Evolutionary conservation across 2,888 invertebrate genomes (phyloP).

Genomic region (Melipona beecheii): DNA sequence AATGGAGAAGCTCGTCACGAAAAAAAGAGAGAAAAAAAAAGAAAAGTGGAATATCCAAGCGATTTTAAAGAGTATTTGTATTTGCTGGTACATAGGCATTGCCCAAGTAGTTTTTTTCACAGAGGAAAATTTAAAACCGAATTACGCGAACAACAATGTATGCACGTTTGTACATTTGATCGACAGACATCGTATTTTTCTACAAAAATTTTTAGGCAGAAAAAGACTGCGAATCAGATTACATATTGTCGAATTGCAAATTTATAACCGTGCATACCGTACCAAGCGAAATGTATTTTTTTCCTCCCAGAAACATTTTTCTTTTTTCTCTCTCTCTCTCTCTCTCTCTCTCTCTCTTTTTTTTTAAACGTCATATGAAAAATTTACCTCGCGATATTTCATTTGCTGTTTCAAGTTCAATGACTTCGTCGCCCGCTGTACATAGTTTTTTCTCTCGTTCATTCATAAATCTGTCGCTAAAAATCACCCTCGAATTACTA

Average conservation of each 20-base stretch:
- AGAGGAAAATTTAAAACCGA: background rate
- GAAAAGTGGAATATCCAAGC: background rate
- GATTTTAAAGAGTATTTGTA: background rate
- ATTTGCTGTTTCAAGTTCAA: background rate
- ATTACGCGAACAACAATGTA: background rate
- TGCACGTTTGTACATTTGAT: background rate
- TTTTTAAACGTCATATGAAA: background rate
- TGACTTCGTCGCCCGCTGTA: background rate
- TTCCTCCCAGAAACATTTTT: background rate
- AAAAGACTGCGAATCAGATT: background rate
- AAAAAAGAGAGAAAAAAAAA: no score
- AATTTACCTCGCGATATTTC: background rate
- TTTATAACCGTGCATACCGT: background rate
- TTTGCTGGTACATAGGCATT: background rate
- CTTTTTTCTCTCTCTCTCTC: no score
- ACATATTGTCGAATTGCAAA: slow-evolving; percentile 4
- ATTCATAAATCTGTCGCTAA: background rate
- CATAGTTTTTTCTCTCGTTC: background rate
- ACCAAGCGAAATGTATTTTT: background rate
- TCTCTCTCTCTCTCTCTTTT: background rate
- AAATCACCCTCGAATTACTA: background rate
- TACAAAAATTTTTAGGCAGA: background rate
- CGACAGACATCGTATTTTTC: background rate
- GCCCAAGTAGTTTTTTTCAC: background rate
- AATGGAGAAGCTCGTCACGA: background rate